Percentiles rank a stretch among this genome's conserved stretches.
These are phyloP conservation scores for Druon quercuslanigerum DNA, from an alignment of 1,140 invertebrate genomes.

Conservation along the genomic window DNA sequence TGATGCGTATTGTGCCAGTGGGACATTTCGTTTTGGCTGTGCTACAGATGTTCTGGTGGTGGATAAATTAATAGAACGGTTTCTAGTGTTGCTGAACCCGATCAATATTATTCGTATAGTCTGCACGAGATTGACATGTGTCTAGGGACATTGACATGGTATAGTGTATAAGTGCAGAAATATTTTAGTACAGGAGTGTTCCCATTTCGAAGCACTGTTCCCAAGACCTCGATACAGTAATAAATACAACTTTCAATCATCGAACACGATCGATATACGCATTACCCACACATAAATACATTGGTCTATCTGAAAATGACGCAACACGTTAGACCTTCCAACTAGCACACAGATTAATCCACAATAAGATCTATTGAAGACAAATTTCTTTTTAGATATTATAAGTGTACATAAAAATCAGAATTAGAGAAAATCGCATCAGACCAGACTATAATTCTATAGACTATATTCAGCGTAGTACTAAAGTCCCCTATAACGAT, in stretches of 20 bases:
- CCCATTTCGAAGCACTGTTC: background rate
- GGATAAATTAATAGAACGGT: no score
- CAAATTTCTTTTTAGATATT: no score
- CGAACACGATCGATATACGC: background rate
- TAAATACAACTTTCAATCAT: constrained; percentile 7
- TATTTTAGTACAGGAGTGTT: background rate
- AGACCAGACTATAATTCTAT: no score
- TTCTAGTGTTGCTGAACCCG: background rate
- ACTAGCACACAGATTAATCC: no score
- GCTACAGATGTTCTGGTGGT: no score
- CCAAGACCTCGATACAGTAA: background rate
- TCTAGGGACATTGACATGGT: background rate
- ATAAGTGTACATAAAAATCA: no score
- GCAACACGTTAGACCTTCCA: no score
- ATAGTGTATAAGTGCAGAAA: background rate
- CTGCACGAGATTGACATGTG: constrained; percentile 8
- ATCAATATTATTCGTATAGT: background rate
- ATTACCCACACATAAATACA: background rate
- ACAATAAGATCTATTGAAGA: no score
- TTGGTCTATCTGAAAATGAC: no score
- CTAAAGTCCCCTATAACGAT: background rate
- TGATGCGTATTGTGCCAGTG: no score
- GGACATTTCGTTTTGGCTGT: no score
- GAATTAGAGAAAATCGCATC: no score
- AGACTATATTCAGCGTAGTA: background rate